These are phyloP conservation scores for Astropecten irregularis DNA, from an alignment of 53 echinoderm and acorn worm species.

Conservation along the genomic window DNA sequence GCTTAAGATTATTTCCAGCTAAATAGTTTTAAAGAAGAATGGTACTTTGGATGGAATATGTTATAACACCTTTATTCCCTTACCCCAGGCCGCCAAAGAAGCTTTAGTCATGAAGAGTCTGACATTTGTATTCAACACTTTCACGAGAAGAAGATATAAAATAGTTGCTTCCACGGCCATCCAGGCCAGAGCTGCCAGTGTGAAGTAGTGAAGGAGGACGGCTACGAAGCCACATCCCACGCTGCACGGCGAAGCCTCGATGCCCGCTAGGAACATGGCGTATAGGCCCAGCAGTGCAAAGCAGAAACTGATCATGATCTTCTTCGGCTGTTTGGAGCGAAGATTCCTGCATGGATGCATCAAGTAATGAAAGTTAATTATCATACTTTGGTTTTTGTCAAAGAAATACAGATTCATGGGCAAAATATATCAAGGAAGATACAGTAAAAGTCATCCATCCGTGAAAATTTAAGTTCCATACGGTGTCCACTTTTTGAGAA, in stretches of 20 bases:
- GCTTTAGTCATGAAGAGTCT: conserved; percentile 51
- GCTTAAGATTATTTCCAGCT: background rate
- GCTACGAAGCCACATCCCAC: conserved; percentile 72
- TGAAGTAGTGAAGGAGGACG: conserved; percentile 80
- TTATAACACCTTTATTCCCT: background rate
- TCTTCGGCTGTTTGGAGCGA: conserved; percentile 46
- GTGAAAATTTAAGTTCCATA: no score
- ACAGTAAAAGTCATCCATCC: no score
- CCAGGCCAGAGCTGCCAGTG: conserved; percentile 65
- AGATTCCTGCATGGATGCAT: conserved; percentile 46
- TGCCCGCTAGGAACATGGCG: conserved; percentile 74
- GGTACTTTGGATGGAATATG: background rate
- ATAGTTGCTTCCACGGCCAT: conserved; percentile 77
- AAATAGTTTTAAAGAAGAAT: background rate
- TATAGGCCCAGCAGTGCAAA: conserved; percentile 71
- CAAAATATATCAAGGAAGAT: no score
- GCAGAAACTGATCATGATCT: conserved; percentile 74
- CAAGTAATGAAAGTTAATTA: no score
- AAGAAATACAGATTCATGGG: no score
- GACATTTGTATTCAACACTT: conserved; percentile 34
- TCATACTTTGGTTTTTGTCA: no score
- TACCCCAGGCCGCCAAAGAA: conserved; percentile 61
- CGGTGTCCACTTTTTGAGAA: no score
- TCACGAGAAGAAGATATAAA: conserved; percentile 68
- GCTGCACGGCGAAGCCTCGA: conserved; percentile 59